Evolutionary conservation across 2,113 vertebrate genomes (phyloP), one percentile per base, ranked within the genome.

Genomic region (Notechis scutatus): DNA sequence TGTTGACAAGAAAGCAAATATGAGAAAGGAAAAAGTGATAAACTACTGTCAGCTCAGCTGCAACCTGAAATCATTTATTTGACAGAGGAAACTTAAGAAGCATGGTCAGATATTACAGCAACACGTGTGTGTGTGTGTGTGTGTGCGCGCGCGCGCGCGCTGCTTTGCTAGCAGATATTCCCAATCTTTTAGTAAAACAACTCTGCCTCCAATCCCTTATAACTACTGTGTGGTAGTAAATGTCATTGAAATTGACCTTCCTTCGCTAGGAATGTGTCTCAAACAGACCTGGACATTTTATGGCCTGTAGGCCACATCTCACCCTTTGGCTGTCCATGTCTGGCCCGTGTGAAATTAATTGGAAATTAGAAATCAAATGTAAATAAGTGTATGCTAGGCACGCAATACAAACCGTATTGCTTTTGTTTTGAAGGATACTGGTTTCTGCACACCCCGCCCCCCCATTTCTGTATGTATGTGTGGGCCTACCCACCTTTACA

Each of bases 1-100:
- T 29, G 91, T 87, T 89, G 91, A 89, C 89, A 91, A 95, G 56
- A 95, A 96, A 96, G 92, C 88, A 95, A 92, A 88, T 14, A 61
- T 10, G 89, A 93, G 12, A 6, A 91, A 92, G 61, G 61, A 92
- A 85, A 74, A 94, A 93, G 45, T 2, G 57, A 86, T 89, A 81
- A 24, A 89, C 39, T 45, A 88, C 14, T 20, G 5, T 55, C 3
- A 39, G 24, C 5, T 34, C 0, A 56, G 15, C 20, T n/a, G 47
- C 26, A n/a, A 91, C 21, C 87, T 50, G 34, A 85, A 92, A 87
- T 85, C 18, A 3, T 42, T 21, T 81, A 87, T 2, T 0, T 23
- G 29, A 21, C 29, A 90, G 5, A 55, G 5, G 14, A 0, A 54
- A 34, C 3, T 4, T 1, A 15, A 61, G 23, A 42, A 0, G 23